Conservation (phyloP, 2,113 vertebrate species). For the Alces alces region DNA sequence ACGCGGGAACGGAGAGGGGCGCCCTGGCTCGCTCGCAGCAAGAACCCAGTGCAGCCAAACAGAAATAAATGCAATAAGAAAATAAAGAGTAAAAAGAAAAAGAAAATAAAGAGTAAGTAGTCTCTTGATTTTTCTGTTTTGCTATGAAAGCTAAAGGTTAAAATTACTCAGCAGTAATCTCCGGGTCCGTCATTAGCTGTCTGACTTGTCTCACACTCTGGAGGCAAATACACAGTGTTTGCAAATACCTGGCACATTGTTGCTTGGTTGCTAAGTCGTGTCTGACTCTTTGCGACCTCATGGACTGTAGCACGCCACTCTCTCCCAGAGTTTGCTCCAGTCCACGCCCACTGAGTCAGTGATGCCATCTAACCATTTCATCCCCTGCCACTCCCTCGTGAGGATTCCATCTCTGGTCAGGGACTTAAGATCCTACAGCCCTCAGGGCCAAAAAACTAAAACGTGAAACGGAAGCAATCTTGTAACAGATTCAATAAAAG, state of each 20-base stretch:
- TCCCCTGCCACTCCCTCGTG: background rate
- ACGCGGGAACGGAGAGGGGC: rapidly evolving
- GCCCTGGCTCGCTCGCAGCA: background rate
- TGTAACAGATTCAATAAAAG: background rate
- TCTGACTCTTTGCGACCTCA: background rate
- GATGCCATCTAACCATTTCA: background rate
- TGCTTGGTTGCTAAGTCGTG: background rate
- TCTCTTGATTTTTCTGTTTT: background rate
- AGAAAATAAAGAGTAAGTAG: background rate
- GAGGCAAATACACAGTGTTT: background rate
- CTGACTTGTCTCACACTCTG: background rate
- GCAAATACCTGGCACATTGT: background rate
- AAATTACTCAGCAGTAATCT: background rate
- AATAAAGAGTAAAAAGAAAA: background rate
- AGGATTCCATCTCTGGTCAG: background rate
- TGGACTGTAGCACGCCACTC: background rate
- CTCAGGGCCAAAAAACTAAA: background rate
- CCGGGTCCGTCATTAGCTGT: background rate
- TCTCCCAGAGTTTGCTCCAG: background rate
- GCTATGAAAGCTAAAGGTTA: background rate
- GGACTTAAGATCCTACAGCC: background rate
- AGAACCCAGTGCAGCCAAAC: background rate
- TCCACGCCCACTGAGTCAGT: background rate
- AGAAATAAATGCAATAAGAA: background rate
- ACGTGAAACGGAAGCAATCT: background rate